Evolutionary conservation across 2,113 vertebrate genomes (phyloP), one percentile per base, ranked within the genome.

Genomic region (Emberiza fucata): DNA sequence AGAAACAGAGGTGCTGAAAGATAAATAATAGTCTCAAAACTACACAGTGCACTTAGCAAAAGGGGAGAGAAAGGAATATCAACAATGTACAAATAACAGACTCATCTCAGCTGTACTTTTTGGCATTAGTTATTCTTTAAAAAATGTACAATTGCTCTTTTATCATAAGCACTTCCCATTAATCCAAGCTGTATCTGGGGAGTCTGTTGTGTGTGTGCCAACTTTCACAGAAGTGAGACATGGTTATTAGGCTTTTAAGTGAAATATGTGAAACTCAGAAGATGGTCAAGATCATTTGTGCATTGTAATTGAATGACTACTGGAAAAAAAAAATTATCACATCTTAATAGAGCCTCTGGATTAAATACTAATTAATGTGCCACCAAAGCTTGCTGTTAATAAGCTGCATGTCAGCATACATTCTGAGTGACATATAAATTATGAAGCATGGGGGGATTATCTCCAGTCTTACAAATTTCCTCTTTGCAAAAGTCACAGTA

Each of bases 281-380:
- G 83, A 95, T 63, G 54, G 72, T 59, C 2, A 3, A 75, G 82
- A 86, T 81, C 57, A 81, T 88, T 86, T 88, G 28, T 92, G 66
- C 83, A 88, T 93, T 95, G 94, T 95, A 94, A 78, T 60, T 73
- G 94, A 97, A 94, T 50, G 60, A 86, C 54, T 92, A 69, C 33
- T 85, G 31, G 29, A 20, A 63, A 80, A 82, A 72, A 64, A 73
- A 90, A 64, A 39, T 95, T 92, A 92, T 95, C 87, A 78, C 80
- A 94, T 95, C 90, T 97, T 95, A 94, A 96, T 94, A 93, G 75
- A 81, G 77, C 54, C 85, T 92, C 79, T 87, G 97, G 92, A 97
- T 98, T 96, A 98, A 97, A 97, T 86, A 95, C 88, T 97, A 96
- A 98, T 98, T 98, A 97, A 97, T 97, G 97, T 97, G 95, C 94